Percentiles rank a stretch among this genome's conserved stretches.
phyloP scores from a whole-genome alignment of 2,113 vertebrate genomes.

The Ovibos moschatus region DNA sequence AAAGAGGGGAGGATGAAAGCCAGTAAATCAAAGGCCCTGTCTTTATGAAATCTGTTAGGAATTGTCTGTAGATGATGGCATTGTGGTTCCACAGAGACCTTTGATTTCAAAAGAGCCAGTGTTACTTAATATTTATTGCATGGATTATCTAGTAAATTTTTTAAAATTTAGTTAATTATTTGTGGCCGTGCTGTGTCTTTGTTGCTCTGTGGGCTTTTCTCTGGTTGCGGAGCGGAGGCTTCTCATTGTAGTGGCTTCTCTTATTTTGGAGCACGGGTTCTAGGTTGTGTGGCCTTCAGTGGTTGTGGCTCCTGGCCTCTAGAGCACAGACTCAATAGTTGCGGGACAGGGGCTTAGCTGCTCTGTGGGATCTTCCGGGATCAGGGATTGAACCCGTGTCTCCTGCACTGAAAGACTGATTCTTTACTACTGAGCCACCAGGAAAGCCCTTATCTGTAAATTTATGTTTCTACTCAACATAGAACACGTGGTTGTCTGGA shows the following conservation, averaged over 20 bases:
- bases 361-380: not conserved
- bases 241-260: not conserved
- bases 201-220: not conserved
- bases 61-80: not conserved
- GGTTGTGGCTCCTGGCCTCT: not conserved
- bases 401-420: not conserved
- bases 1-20: not conserved
- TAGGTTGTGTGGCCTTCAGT: not conserved
- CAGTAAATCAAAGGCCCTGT: not conserved
- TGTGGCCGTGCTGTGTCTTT: not conserved
- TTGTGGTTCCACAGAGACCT: not conserved
- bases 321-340: not conserved
- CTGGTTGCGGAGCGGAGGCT: not conserved
- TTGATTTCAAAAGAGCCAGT: not conserved
- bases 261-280: not conserved
- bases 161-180: not conserved
- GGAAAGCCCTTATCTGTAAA: not conserved
- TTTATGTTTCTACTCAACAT: not conserved
- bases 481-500: not conserved
- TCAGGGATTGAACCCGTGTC: not conserved
- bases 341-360: not conserved
- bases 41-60: not conserved
- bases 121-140: not conserved
- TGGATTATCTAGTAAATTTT: not conserved
- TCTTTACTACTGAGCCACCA: not conserved